A percentile compares a stretch with the other conserved stretches of the same genome.
These are phyloP conservation scores for Synergus itoensis DNA, from an alignment of 2,888 invertebrate species.

Conservation along the genomic window DNA sequence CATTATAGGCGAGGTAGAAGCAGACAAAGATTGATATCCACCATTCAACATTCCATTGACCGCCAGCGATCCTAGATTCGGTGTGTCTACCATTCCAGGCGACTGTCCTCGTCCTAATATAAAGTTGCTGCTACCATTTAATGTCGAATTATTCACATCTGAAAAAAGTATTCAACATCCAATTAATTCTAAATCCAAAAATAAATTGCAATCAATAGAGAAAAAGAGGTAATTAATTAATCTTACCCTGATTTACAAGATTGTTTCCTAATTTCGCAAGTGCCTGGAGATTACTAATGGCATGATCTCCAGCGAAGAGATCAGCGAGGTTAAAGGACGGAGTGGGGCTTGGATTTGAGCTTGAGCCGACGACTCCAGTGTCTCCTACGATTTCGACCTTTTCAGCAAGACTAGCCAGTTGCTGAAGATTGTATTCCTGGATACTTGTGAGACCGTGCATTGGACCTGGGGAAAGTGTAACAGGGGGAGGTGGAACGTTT, in stretches of 20 bases:
- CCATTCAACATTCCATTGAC: constrained; percentile 79
- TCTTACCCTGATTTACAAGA: constrained; percentile 79
- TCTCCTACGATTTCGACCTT: constrained; percentile 79
- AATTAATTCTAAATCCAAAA: background rate
- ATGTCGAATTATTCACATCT: constrained; percentile 78
- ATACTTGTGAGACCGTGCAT: constrained; percentile 84
- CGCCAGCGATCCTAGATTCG: constrained; percentile 70
- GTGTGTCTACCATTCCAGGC: constrained; percentile 80
- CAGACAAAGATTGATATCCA: constrained; percentile 78
- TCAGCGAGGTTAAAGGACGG: constrained; percentile 88
- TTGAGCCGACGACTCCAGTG: constrained; percentile 71
- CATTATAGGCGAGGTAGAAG: constrained; percentile 83
- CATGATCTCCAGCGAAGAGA: constrained; percentile 87
- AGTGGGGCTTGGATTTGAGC: constrained; percentile 81
- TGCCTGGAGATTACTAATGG: constrained; percentile 93
- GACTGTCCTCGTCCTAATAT: constrained; percentile 82
- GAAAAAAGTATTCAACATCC: constrained; percentile 53
- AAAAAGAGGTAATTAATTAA: background rate
- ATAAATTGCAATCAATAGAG: background rate
- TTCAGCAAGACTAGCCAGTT: constrained; percentile 90
- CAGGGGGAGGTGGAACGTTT: constrained; percentile 73
- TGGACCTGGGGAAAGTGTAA: constrained; percentile 75
- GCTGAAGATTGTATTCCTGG: constrained; percentile 92
- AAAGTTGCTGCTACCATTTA: constrained; percentile 78
- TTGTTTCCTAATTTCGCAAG: constrained; percentile 89